Evolutionary conservation across 2,888 invertebrate species (phyloP), one percentile per base, ranked within the genome.

Genomic region (Ornithoptera priamus): DNA sequence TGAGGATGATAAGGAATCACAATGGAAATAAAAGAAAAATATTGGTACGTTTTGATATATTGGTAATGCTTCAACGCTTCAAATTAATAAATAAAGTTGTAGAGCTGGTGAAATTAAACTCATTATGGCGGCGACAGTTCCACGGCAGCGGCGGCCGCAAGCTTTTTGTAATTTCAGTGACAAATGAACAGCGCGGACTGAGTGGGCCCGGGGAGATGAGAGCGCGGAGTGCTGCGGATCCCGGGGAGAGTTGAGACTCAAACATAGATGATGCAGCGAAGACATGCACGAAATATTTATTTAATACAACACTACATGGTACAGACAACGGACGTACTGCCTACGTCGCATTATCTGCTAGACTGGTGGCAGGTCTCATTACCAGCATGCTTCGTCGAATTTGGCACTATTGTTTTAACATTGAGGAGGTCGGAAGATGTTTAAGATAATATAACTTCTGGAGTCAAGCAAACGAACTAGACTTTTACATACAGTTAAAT

Each of bases 151-250:
- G 75, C 74, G 76, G 84, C 85, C 86, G 77, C 86, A 82, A 81
- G 87, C 89, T 88, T 90, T 90, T 90, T 89, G 88, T 88, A 86
- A 86, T 86, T 85, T 78, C 85, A 81, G 80, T 89, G 88, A 89
- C 88, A 89, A 89, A 89, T 89, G 87, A 88, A 89, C 87, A 87
- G 78, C 81, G 75, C 68, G 72, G 74, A 74, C 72, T 74, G 73
- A 72, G 72, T 72, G 71, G 66, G 67, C 67, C 57, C 10, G 67
- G 63, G 65, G 62, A 68, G 70, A 75, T 71, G 75, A 77, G 80
- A 77, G 77, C 78, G 73, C 74, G 71, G 76, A 60, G 56, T 73
- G 76, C 71, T 62, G 18, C 71, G 72, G 73, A 75, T 74, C 75
- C 74, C 73, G 74, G 72, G 73, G 74, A 76, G 79, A 81, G 81